Evolutionary conservation across 2,797 vertebrate species (phyloP).

Genomic region (Coregonus sp.): DNA sequence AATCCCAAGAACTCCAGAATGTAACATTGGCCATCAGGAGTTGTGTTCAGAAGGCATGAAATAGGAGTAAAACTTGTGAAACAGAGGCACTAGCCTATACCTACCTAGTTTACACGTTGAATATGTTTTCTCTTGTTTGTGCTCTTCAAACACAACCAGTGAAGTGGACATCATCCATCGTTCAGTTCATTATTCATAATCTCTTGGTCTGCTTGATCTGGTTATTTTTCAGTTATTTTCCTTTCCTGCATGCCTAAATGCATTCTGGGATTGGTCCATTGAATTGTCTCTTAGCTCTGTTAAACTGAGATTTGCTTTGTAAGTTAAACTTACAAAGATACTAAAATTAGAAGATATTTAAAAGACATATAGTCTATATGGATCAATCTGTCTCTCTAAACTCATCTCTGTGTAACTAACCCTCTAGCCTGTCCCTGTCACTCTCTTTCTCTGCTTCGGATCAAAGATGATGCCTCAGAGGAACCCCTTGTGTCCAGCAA

Average conservation of each 20-base stretch:
- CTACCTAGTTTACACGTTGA: background rate
- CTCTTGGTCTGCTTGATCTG: conserved; percentile 34
- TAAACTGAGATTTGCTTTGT: too few relatives aligned
- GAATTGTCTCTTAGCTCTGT: background rate
- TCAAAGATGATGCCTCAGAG: conserved; percentile 73
- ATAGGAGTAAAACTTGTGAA: too few relatives aligned
- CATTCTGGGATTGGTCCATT: conserved; percentile 22
- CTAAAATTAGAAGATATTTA: too few relatives aligned
- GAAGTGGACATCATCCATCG: background rate
- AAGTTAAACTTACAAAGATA: background rate
- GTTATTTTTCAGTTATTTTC: background rate
- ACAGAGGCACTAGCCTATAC: too few relatives aligned
- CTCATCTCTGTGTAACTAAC: conserved; percentile 60
- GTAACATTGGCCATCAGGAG: too few relatives aligned
- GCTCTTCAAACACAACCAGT: background rate
- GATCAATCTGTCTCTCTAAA: conserved; percentile 46
- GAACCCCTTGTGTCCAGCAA: conserved; percentile 48
- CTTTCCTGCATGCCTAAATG: conserved; percentile 43
- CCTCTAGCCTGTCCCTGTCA: conserved; percentile 63
- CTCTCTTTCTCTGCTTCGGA: conserved; percentile 59
- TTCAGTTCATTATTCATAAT: background rate
- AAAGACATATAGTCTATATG: conserved; percentile 14
- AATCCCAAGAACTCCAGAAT: background rate
- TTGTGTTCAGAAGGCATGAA: too few relatives aligned
- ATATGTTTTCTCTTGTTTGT: background rate